These are phyloP conservation scores for Lepidothrix coronata DNA, from an alignment of 2,113 vertebrate species.

Conservation along the genomic window DNA sequence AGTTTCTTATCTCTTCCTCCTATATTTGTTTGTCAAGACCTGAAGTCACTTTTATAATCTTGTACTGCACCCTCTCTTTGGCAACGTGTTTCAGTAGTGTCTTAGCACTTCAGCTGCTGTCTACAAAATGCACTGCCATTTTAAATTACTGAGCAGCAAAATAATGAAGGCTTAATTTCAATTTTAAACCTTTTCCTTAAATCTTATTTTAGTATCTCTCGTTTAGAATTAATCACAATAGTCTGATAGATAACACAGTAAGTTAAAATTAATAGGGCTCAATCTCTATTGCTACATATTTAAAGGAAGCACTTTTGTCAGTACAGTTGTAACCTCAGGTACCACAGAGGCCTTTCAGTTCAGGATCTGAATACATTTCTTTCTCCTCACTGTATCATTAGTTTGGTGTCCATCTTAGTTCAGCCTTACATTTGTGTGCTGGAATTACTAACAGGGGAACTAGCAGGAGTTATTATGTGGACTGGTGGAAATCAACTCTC, in stretches of 20 bases:
- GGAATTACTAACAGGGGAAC: not conserved
- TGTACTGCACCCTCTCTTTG: not conserved
- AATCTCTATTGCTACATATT: not conserved
- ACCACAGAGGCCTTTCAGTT: not conserved
- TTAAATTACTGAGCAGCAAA: constrained; percentile 21
- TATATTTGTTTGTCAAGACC: not conserved
- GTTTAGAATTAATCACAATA: not conserved
- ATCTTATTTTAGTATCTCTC: not conserved
- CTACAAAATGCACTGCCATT: not conserved
- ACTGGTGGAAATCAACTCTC: not conserved
- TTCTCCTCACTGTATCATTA: not conserved
- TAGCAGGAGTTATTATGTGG: not conserved
- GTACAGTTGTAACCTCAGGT: not conserved
- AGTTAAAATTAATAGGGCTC: not conserved
- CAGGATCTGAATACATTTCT: not conserved
- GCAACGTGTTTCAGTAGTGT: not conserved
- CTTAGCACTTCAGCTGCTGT: not conserved
- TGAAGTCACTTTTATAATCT: not conserved
- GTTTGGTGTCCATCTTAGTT: not conserved
- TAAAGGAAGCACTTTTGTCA: not conserved
- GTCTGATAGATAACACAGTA: not conserved
- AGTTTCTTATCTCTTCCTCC: not conserved
- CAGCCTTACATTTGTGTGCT: not conserved
- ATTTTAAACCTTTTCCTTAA: not conserved
- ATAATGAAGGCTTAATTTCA: constrained; percentile 18